These are phyloP conservation scores for Zeus faber DNA, from an alignment of 2,113 vertebrate species.

Conservation along the genomic window DNA sequence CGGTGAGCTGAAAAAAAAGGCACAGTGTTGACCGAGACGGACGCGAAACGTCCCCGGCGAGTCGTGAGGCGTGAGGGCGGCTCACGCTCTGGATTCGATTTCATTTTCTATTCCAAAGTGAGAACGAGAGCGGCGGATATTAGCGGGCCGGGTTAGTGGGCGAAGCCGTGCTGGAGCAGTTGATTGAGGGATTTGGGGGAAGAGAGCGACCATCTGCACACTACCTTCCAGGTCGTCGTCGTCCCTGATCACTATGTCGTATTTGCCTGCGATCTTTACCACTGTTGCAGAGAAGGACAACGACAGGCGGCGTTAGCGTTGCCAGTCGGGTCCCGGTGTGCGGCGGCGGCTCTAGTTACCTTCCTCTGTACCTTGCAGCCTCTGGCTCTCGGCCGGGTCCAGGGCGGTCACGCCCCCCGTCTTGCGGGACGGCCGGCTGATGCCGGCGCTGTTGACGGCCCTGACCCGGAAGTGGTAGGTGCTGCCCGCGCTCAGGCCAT, in stretches of 20 bases:
- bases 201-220: background rate
- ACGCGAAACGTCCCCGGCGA: no score
- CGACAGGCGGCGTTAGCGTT: background rate
- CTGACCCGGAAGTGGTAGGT: slow-evolving; percentile 89
- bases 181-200: background rate
- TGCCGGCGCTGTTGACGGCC: slow-evolving; percentile 87
- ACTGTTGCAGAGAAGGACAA: slow-evolving; percentile 74
- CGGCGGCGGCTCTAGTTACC: slow-evolving; percentile 43
- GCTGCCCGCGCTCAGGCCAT: slow-evolving; percentile 80
- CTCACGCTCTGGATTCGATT: no score
- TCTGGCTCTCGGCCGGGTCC: slow-evolving; percentile 78
- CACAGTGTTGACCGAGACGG: no score
- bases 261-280: slow-evolving; percentile 81
- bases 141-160: no score
- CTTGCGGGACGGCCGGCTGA: slow-evolving; percentile 88
- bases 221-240: slow-evolving; percentile 93
- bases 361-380: slow-evolving; percentile 81
- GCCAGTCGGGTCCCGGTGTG: background rate
- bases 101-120: no score
- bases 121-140: no score
- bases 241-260: slow-evolving; percentile 81
- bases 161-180: no score
- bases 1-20: no score
- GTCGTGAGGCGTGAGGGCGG: no score
- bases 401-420: slow-evolving; percentile 83